Base-by-base conservation (phyloP, 1,140 invertebrate species). In the Lordiphosa collinella region DNA sequence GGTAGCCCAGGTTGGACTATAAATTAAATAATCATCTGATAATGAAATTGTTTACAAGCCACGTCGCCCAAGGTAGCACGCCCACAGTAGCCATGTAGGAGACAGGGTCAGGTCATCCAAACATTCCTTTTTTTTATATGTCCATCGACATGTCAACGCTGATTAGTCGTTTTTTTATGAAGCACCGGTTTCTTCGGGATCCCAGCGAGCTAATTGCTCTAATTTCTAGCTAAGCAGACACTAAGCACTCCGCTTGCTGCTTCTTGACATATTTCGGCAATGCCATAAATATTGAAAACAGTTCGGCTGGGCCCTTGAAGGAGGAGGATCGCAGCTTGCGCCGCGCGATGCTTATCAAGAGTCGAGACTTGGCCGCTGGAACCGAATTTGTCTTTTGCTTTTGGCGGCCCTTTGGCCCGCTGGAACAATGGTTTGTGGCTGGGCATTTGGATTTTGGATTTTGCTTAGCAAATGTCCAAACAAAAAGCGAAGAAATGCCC, bases 1-100 rank as follows among this genome's bases (percentile, higher is more conserved):
- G 63, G 63, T 70, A 66, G 63, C 56, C 31, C 35, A 29, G 58
- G 56, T 47, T 56, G 62, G 55, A 59, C 72, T 64, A 82, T 82
- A 82, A 82, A 82, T 82, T 78, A 82, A 55, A 47, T 58, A 76
- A 84, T 84, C 78, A 84, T 84, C 78, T 69, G 78, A 84, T 84
- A 84, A 71, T 61, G 72, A 78, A 78, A 84, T 50, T 84, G 78
- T 84, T 84, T 84, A 84, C 78, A 84, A 84, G 78, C 79, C 50
- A 44, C 38, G 55, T 50, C 53, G 22, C 29, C 10, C 34, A 50
- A 62, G 22, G 40, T 50, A 61, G 36, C 68, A 82, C 78, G 69
- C 76, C 78, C 76, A 56, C 75, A 80, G 74, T 63, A 79, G 58
- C 65, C 76, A 31, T 41, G 29, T n/a, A 34, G 55, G 32, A 53